Evolutionary conservation across 2,797 vertebrate genomes (phyloP), one percentile per base, ranked within the genome.

Genomic region (Discoglossus pictus): DNA sequence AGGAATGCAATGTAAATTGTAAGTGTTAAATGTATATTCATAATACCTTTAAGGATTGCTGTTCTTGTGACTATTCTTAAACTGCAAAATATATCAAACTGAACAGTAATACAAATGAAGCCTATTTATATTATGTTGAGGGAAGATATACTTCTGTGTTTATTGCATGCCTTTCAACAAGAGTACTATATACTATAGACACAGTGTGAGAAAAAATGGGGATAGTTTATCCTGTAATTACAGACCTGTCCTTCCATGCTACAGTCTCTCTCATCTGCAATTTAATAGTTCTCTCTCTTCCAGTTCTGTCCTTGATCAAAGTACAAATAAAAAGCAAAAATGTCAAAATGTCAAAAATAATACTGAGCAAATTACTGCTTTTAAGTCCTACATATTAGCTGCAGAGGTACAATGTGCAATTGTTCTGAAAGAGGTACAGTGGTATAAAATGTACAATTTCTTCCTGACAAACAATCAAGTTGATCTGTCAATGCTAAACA

Each of bases 301-400:
- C 27, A 4, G 27, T 31, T 31, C 24, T 16, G n/a, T 31, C n/a
- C 48, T 17, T 7, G 11, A 2, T 10, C 48, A 31, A 51, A 17
- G 24, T 8, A 51, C 48, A 51, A 48, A 48, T 31, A 51, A 51
- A 51, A 51, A 51, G 48, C 7, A 42, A 52, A 7, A 27, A 24
- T 18, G 15, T 34, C 47, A 40, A 53, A 64, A 52, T 64, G 36
- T 44, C 61, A 64, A 5, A 43, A 64, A 53, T 62, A 51, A 62
- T 24, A 8, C 46, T 9, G 46, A 18, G n/a, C 20, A 24, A 48
- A 48, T 48, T 24, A 24, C 25, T 3, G 20, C 21, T 62, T 62
- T 24, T 51, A n/a, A 62, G 51, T 12, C 35, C 1, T 50, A 23
- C 20, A 39, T 24, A 51, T 48, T 27, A 39, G 11, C 46, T 21